Conservation (phyloP, 2,888 invertebrate species). For the Diploptera punctata region DNA sequence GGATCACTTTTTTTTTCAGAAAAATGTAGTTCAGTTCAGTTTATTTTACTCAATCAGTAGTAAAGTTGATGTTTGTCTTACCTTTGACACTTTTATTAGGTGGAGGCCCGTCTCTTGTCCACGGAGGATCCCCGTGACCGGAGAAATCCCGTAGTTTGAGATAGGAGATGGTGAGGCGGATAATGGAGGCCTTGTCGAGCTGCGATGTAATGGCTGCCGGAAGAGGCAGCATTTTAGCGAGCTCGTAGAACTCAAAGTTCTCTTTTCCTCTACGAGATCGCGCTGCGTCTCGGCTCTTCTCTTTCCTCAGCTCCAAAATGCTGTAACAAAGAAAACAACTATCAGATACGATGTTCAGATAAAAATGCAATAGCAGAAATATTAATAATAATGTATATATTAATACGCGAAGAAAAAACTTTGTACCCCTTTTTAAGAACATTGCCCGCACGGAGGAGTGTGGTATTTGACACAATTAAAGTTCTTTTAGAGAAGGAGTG, state of each 20-base stretch:
- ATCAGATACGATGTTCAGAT: too few relatives aligned
- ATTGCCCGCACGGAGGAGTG: too few relatives aligned
- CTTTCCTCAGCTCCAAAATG: conserved; percentile 91
- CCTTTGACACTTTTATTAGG: conserved; percentile 84
- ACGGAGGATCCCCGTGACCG: conserved; percentile 94
- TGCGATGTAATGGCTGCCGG: conserved; percentile 93
- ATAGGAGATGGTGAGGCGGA: conserved; percentile 95
- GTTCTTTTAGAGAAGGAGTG: too few relatives aligned
- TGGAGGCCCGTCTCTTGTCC: conserved; percentile 83
- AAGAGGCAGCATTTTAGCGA: conserved; percentile 92
- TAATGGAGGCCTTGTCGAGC: conserved; percentile 95
- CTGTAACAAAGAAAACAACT: conserved; percentile 59
- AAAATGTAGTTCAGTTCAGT: too few relatives aligned
- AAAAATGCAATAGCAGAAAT: too few relatives aligned
- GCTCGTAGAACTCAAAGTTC: conserved; percentile 95
- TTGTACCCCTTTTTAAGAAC: too few relatives aligned
- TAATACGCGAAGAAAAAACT: too few relatives aligned
- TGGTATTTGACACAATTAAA: too few relatives aligned
- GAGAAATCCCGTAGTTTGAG: conserved; percentile 94
- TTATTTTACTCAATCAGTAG: too few relatives aligned
- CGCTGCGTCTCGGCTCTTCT: conserved; percentile 93
- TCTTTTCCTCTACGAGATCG: conserved; percentile 91
- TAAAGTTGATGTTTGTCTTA: conserved; percentile 55
- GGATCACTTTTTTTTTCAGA: too few relatives aligned
- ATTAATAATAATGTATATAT: too few relatives aligned